Base-by-base conservation (phyloP, 2,888 invertebrate species). In the Temnothorax ravouxi region DNA sequence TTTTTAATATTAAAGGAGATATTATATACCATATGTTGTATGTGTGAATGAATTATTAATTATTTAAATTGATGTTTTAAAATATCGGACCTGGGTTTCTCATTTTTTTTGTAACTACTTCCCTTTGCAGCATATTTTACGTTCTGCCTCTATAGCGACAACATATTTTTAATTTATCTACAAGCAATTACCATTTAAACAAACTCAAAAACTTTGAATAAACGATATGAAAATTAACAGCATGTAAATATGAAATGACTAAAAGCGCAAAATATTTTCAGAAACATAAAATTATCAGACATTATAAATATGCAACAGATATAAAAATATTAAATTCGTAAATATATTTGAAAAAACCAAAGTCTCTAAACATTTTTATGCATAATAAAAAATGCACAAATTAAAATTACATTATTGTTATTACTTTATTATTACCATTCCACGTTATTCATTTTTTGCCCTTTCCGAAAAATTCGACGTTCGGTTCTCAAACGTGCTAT, bases 31-130 rank as follows among this genome's bases (percentile, higher is more conserved):
- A 64, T 83, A 87, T 87, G 88, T 88, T 90, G 88, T 90, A 90
- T 86, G 88, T 79, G 84, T 88, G 86, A 87, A 86, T 47, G 44
- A 72, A 72, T 87, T 84, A 89, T 85, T 90, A 86, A 56, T 90
- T 88, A 89, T 85, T 90, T 86, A 85, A 90, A 90, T 87, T 83
- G 83, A 88, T 87, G 87, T 85, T 90, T 86, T 72, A 77, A 84
- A 88, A 86, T 76, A 84, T 82, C 61, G 80, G 85, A 85, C 34
- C 54, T 71, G 66, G 79, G 59, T 69, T 89, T 84, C 44, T 82
- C 59, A 85, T 86, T 90, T 66, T 66, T 77, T n/a, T n/a, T 54
- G 21, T 25, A 44, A 8, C n/a, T 64, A 25, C 4, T 76, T 75
- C 38, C 61, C 41, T 52, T 41, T 38, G 44, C 41, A 50, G 9